Evolutionary conservation across 1,140 invertebrate genomes (phyloP), one percentile per base, ranked within the genome.

Genomic region (Sinonovacula constricta): DNA sequence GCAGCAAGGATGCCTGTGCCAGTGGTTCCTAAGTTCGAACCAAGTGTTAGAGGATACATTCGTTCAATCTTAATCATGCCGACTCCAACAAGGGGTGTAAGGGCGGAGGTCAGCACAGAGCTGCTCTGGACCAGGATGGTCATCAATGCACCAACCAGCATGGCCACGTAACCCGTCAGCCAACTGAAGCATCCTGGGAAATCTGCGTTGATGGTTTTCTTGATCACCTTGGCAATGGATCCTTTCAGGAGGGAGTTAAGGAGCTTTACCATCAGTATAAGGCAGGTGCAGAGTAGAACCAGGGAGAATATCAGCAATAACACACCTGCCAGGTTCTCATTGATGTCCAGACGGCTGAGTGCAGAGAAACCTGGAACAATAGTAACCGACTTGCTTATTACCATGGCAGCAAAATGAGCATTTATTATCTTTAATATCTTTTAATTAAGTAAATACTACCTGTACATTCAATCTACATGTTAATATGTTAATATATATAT

Each of bases 21-120:
- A 0, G 94, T 94, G 18, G 94, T 94, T 7, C 94, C 94, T 68
- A 94, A 91, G 83, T 94, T 94, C 3, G 93, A 92, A 3, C 94
- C 94, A 7, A 94, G 84, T 12, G 93, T 93, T 31, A 94, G 85
- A 0, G 93, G 93, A 83, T 94, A 94, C 80, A 94, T 92, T 49
- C 93, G 84, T 60, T 94, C 93, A 31, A 94, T 72, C 18, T 91
- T 91, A 18, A 94, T 91, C 30, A 94, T 91, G 1, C 93, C 93
- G 7, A 93, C 80, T 2, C 93, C 94, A n/a, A 94, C 93, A 15
- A 94, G 87, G 5, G 94, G 94, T 3, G 93, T 94, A 7, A 94
- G 86, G 0, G 93, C 91, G 12, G 93, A 94, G 0, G 94, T 94
- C 83, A 94, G 94, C 15, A 94, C 92, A 3, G 93, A 94, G 72